phyloP scores from a whole-genome alignment of 1,140 invertebrate genomes.

The Lasioglossum albipes region DNA sequence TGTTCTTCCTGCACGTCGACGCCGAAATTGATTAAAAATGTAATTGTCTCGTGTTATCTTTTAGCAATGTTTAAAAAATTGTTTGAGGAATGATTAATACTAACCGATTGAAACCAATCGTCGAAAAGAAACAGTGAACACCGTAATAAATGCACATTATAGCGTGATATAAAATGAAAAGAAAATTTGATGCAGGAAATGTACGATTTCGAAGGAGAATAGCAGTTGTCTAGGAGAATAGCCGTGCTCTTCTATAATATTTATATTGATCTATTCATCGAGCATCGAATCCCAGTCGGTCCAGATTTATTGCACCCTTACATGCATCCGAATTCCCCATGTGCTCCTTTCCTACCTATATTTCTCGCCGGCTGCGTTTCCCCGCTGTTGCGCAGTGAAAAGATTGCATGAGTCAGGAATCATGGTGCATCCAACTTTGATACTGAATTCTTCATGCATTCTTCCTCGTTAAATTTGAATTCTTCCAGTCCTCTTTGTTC shows the following conservation, averaged over 20 bases:
- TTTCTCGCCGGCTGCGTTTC: background rate
- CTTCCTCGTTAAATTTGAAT: conserved; percentile 46
- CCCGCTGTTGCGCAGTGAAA: conserved; percentile 28
- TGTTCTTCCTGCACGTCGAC: too few species aligned
- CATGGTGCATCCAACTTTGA: conserved; percentile 39
- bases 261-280: background rate
- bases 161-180: too few species aligned
- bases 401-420: conserved; percentile 41
- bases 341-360: conserved; percentile 1
- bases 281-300: conserved; percentile 3
- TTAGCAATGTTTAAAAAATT: too few species aligned
- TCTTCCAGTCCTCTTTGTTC: conserved; percentile 39
- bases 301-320: conserved; percentile 22
- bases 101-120: too few species aligned
- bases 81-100: too few species aligned
- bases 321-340: conserved; percentile 31
- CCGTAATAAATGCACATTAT: too few species aligned
- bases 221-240: background rate
- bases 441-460: conserved; percentile 48
- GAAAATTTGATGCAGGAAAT: too few species aligned
- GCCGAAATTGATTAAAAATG: too few species aligned
- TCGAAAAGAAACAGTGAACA: too few species aligned
- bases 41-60: too few species aligned
- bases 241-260: background rate
- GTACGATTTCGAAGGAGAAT: too few species aligned